Evolutionary conservation across 2,797 vertebrate species (phyloP).

Genomic region (Sarcoramphus papa): DNA sequence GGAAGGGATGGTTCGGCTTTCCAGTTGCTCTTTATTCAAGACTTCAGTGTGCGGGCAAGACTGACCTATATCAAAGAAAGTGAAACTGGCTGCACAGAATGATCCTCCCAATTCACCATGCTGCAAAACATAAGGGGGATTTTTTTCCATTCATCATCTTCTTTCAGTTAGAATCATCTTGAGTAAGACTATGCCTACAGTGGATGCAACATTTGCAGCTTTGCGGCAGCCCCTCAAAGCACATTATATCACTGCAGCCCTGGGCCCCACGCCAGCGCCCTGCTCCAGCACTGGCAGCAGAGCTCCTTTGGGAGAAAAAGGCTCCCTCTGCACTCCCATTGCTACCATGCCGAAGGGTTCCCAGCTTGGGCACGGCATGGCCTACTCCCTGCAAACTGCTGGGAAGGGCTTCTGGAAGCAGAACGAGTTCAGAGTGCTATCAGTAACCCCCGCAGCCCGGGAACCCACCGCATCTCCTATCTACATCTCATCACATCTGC

Average conservation of each 20-base stretch:
- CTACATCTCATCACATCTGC: not conserved
- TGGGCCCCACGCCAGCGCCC: not conserved
- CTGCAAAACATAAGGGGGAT: conserved; percentile 27
- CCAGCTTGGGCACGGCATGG: not conserved
- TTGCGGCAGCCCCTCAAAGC: not conserved
- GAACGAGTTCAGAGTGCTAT: not conserved
- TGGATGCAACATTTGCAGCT: not conserved
- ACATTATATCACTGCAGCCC: not conserved
- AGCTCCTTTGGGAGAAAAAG: not conserved
- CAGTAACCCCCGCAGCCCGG: not conserved
- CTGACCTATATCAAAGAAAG: conserved; percentile 15
- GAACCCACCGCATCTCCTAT: not conserved
- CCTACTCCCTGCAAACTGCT: not conserved
- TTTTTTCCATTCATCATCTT: conserved; percentile 6
- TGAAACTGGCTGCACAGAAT: conserved; percentile 10
- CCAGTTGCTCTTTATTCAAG: not conserved
- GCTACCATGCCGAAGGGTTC: not conserved
- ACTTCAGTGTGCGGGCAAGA: not conserved
- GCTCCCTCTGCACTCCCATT: not conserved
- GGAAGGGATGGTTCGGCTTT: not conserved
- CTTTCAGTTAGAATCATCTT: conserved; percentile 35
- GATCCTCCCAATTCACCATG: not conserved
- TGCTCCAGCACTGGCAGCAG: not conserved
- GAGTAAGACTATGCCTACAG: not conserved
- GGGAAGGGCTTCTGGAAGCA: not conserved